Conservation (phyloP, 2,113 vertebrate species). For the Hiodon tergisus region DNA sequence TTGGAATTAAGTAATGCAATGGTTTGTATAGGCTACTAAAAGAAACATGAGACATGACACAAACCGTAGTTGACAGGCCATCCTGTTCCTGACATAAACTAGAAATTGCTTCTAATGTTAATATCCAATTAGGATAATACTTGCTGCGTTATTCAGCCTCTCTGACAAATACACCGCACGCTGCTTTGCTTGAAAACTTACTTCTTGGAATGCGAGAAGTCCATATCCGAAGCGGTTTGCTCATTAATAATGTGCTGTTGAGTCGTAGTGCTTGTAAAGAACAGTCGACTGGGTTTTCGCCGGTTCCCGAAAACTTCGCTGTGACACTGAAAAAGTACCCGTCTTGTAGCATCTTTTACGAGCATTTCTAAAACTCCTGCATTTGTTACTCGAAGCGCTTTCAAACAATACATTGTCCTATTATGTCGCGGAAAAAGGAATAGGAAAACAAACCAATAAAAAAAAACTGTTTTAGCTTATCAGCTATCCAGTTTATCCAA, state of each 20-base stretch:
- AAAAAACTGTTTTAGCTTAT: too few relatives aligned
- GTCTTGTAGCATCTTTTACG: slow-evolving; percentile 26
- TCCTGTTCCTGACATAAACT: too few relatives aligned
- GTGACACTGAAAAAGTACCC: not conserved
- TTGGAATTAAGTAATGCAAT: too few relatives aligned
- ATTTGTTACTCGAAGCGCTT: slow-evolving; percentile 32
- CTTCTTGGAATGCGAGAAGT: slow-evolving; percentile 12
- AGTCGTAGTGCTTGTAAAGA: slow-evolving; percentile 1
- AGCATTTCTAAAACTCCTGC: slow-evolving; percentile 23
- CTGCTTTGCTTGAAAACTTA: slow-evolving; percentile 10
- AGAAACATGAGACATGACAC: too few relatives aligned
- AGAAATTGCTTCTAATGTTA: too few relatives aligned
- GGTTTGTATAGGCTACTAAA: too few relatives aligned
- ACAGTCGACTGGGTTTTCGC: not conserved
- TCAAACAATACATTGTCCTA: slow-evolving; percentile 46
- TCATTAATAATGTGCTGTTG: not conserved
- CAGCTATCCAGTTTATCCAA: too few relatives aligned
- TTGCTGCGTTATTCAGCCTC: too few relatives aligned
- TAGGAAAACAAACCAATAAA: not conserved
- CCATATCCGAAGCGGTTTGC: slow-evolving; percentile 14
- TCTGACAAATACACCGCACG: too few relatives aligned
- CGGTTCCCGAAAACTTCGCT: not conserved
- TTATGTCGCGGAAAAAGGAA: not conserved
- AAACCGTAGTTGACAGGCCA: too few relatives aligned
- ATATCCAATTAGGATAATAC: too few relatives aligned